Evolutionary conservation across 1,140 invertebrate genomes (phyloP), one percentile per base, ranked within the genome.

Genomic region (Goniozus legneri): DNA sequence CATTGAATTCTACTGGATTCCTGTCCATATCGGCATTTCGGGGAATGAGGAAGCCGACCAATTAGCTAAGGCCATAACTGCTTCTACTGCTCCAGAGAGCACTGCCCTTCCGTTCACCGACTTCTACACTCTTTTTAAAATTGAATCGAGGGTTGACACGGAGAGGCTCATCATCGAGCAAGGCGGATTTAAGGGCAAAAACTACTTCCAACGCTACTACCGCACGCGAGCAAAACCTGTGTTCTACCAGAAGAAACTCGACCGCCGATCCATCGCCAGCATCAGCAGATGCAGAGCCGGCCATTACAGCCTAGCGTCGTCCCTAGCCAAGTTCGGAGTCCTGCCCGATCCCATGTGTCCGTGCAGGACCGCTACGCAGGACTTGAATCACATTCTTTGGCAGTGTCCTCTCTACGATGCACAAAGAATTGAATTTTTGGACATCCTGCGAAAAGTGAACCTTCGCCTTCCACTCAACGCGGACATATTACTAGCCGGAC

Each of bases 41-140:
- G 39, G 44, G 36, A 39, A 47, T 47, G 32, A 33, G 32, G 13
- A 8, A 13, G 32, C 32, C 4, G 32, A 33, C 13, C 13, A 8
- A 4, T 6, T 4, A 4, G 32, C 32, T 33, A 33, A 13, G 14
- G 8, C 3, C 3, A 13, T 13, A 8, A 4, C 8, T 8, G 3
- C 6, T 8, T 33, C n/a, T 13, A 14, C 7, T 4, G 7, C 32
- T 33, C 3, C 4, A n/a, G 7, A 4, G 3, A 8, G 8, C 32
- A 6, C 3, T 33, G 13, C 7, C 3, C 7, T 33, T 14, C 32
- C 32, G 4, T 33, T 8, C 14, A 8, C 32, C 6, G 32, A 33
- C 14, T 8, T 33, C 3, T 33, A 14, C 13, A 13, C 7, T 8
- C 3, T 8, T 8, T 10, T 14, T 33, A 33, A 33, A 13, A 33